These are phyloP conservation scores for Ips nitidus DNA, from an alignment of 1,140 invertebrate species.

Conservation along the genomic window DNA sequence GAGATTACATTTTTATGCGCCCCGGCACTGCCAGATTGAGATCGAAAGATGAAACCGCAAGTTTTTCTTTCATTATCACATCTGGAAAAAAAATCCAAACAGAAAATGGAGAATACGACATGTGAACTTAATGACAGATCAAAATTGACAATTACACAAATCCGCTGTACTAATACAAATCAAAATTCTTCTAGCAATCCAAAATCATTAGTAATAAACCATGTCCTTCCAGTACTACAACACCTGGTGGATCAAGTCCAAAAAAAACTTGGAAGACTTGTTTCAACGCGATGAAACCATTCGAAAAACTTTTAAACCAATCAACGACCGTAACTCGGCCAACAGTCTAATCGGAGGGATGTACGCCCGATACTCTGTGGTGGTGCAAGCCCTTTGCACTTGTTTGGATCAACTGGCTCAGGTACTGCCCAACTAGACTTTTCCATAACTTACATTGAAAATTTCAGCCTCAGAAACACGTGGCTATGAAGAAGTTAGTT, in stretches of 20 bases:
- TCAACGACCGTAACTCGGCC: slow-evolving; percentile 40
- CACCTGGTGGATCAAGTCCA: slow-evolving; percentile 48
- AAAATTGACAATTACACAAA: background rate
- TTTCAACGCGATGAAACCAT: slow-evolving; percentile 33
- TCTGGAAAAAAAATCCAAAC: no score
- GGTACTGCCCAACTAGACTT: slow-evolving; percentile 15
- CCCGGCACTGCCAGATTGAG: no score
- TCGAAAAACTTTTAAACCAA: slow-evolving; percentile 34
- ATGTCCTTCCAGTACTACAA: slow-evolving; percentile 49
- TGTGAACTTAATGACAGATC: no score
- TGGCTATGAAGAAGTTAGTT: slow-evolving; percentile 45
- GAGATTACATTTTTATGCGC: slow-evolving; percentile 8
- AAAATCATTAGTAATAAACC: background rate
- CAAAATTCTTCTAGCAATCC: slow-evolving; percentile 1
- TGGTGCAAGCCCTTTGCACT: slow-evolving; percentile 45
- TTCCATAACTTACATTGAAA: background rate
- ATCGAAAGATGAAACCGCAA: no score
- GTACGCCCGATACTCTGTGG: slow-evolving; percentile 44
- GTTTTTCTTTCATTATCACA: no score
- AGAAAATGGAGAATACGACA: no score
- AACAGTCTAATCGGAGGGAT: slow-evolving; percentile 44
- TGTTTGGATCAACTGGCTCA: slow-evolving; percentile 48
- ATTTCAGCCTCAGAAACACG: slow-evolving; percentile 44
- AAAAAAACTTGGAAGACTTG: slow-evolving; percentile 42
- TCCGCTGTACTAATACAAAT: background rate